phyloP scores from a whole-genome alignment of 1,140 invertebrate species.

The Bombus polaris region DNA sequence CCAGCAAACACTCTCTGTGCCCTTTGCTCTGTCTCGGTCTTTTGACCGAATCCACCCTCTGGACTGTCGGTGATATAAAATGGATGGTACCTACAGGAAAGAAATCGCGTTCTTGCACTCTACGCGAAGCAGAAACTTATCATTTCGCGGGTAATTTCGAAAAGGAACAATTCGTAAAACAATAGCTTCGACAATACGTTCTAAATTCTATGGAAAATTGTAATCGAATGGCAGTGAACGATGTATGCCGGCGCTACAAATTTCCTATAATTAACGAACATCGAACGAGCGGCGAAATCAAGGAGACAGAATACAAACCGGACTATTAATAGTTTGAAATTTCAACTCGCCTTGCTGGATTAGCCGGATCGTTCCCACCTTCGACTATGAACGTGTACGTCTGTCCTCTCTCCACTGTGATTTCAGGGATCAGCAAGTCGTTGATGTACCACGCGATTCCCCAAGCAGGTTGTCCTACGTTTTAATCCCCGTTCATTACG shows the following conservation, averaged over 20 bases:
- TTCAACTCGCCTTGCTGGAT: constrained; percentile 85
- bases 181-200: too few species aligned
- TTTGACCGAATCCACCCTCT: constrained; percentile 92
- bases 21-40: constrained; percentile 86
- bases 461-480: constrained; percentile 89
- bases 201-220: background rate
- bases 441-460: constrained; percentile 98
- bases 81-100: constrained; percentile 90
- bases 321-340: background rate
- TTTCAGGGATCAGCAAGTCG: constrained; percentile 93
- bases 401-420: constrained; percentile 93
- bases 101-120: background rate
- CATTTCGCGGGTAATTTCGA: background rate
- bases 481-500: background rate
- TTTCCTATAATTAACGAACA: background rate
- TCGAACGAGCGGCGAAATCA: background rate
- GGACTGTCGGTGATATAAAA: constrained; percentile 95
- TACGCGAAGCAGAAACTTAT: background rate
- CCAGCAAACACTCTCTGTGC: constrained; percentile 91
- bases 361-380: constrained; percentile 88
- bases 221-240: background rate
- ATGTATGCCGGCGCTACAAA: background rate
- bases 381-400: constrained; percentile 95
- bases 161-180: background rate
- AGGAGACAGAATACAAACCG: background rate